Base-by-base conservation (phyloP, 2,113 vertebrate species). In the Eurypyga helias region DNA sequence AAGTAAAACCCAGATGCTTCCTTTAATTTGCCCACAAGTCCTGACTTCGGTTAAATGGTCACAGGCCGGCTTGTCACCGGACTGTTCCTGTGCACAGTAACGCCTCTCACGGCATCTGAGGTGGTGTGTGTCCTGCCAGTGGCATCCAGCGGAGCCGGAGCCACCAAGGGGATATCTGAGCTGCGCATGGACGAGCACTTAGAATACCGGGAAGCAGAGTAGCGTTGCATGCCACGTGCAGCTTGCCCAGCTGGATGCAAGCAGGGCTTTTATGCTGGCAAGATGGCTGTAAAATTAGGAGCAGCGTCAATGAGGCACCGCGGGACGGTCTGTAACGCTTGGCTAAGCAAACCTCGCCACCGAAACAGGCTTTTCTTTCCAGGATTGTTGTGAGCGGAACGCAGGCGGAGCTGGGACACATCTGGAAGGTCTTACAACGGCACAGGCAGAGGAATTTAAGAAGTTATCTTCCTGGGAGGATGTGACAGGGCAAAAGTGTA, bases 361-460 rank as follows among this genome's bases (percentile, higher is more conserved):
- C 31, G 65, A 48, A 92, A 70, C 86, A 81, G 26, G 2, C 24
- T 84, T 87, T 88, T 95, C 7, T 95, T 64, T 90, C 18, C 41
- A 92, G 7, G 91, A 9, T 65, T 60, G 43, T 73, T 64, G 31
- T 61, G 24, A 51, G 16, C 76, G 48, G 60, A 85, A 55, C 34
- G n/a, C 51, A 80, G 70, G 78, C 71, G 2, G 10, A 87, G 46
- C 34, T 81, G 45, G 46, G 72, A 93, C 55, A 82, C 92, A 97
- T 96, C 90, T 97, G 93, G 89, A 97, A 94, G 46, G 51, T 87
- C 94, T 97, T 97, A 93, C 33, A 90, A 92, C 36, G 75, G 91
- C 83, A 90, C 0, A 4, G 82, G 64, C 77, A 96, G 90, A 96
- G 70, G 86, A 79, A 76, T 95, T 96, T 93, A 71, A 89, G 89